These are phyloP conservation scores for Leistus spinibarbis DNA, from an alignment of 2,888 invertebrate species.

Conservation along the genomic window DNA sequence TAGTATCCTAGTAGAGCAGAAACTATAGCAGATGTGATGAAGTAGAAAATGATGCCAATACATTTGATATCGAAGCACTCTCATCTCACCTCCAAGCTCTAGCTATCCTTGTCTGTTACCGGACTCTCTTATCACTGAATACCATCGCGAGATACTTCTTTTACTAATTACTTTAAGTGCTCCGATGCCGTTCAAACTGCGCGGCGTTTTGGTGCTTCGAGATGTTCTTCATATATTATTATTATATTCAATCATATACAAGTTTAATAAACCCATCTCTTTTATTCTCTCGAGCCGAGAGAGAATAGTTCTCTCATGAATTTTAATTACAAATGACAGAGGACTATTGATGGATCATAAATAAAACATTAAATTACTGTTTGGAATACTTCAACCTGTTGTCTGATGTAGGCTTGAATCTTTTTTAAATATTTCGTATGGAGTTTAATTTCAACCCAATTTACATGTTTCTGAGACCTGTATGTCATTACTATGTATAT, in stretches of 20 bases:
- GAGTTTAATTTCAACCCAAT: not conserved
- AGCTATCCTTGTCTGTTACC: no score
- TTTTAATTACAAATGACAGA: not conserved
- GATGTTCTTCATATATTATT: not conserved
- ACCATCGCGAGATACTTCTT: conserved; percentile 32
- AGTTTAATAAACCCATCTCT: conserved; percentile 24
- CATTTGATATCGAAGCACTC: not conserved
- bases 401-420: not conserved
- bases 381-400: not conserved
- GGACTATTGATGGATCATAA: not conserved
- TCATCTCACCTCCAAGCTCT: conserved; percentile 13
- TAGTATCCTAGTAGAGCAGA: no score
- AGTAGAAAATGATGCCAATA: not conserved
- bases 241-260: conserved; percentile 35
- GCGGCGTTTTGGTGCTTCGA: conserved; percentile 1
- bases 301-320: not conserved
- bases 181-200: conserved; percentile 3
- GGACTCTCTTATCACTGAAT: conserved; percentile 28
- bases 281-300: not conserved
- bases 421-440: not conserved
- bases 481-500: not conserved
- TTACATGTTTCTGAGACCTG: not conserved
- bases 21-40: not conserved
- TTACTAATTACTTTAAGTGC: conserved; percentile 38
- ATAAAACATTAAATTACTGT: not conserved